phyloP scores from a whole-genome alignment of 1,140 invertebrate species.

The Eciton burchellii region DNA sequence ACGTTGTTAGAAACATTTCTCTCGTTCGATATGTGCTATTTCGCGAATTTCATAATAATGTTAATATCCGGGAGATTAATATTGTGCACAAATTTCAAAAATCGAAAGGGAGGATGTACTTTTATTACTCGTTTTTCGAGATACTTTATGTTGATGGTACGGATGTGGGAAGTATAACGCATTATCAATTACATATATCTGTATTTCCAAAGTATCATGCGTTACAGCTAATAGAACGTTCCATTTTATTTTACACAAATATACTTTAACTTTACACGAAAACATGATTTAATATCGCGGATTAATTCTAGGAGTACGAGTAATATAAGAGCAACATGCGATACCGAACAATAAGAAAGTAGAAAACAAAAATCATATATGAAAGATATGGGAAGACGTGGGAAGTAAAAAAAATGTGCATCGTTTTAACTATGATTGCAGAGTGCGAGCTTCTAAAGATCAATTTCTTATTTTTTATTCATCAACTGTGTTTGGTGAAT shows the following conservation, averaged over 20 bases:
- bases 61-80: not conserved
- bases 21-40: not conserved
- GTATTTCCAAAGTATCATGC: constrained; percentile 20
- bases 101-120: not conserved
- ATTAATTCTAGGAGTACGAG: constrained; percentile 2
- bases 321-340: not conserved
- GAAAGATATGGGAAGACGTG: no score
- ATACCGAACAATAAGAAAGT: not conserved
- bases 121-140: constrained; percentile 2
- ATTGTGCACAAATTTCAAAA: not conserved
- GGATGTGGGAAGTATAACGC: not conserved
- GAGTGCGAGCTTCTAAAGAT: not conserved
- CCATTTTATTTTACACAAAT: constrained; percentile 7
- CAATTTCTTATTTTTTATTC: no score
- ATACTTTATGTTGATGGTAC: not conserved
- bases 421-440: not conserved
- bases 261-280: not conserved
- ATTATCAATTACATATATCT: not conserved
- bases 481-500: not conserved
- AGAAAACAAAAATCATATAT: not conserved
- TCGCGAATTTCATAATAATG: not conserved
- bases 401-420: not conserved
- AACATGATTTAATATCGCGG: not conserved
- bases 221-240: constrained; percentile 4
- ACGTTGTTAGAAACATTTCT: not conserved